These are phyloP conservation scores for Carabus problematicus DNA, from an alignment of 2,888 invertebrate species.

Conservation along the genomic window DNA sequence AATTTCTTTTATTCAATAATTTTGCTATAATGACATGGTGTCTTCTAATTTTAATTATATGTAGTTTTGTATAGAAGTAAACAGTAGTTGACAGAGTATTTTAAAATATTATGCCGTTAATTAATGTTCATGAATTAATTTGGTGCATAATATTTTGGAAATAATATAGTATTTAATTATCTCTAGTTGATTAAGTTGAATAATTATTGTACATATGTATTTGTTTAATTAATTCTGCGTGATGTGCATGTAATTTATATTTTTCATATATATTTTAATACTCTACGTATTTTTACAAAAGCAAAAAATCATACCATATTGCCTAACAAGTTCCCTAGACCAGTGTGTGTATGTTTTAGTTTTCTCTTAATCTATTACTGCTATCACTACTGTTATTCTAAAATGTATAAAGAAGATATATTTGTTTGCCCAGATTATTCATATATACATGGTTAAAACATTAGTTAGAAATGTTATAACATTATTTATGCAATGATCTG, in stretches of 20 bases:
- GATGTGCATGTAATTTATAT: conserved; percentile 53
- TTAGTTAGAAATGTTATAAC: background rate
- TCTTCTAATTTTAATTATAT: conserved; percentile 31
- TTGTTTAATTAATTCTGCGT: conserved; percentile 50
- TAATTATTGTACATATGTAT: conserved; percentile 49
- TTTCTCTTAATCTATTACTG: too few species aligned
- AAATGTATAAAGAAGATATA: conserved; percentile 9
- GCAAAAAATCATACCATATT: conserved; percentile 35
- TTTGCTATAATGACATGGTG: conserved; percentile 34
- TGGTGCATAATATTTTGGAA: conserved; percentile 10
- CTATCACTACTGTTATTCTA: background rate
- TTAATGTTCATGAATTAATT: background rate
- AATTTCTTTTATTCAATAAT: conserved; percentile 18
- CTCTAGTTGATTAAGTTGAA: conserved; percentile 43
- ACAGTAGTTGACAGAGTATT: conserved; percentile 1
- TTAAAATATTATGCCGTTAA: conserved; percentile 6
- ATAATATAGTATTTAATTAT: conserved; percentile 37
- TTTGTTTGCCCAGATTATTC: background rate
- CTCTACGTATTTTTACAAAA: conserved; percentile 30
- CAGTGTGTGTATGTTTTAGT: conserved; percentile 8
- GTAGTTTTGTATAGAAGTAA: conserved; percentile 30
- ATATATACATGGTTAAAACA: background rate
- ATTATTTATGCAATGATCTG: too few species aligned
- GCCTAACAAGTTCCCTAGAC: conserved; percentile 39
- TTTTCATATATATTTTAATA: conserved; percentile 49